Percentiles rank a stretch among this genome's conserved stretches.
phyloP scores from a whole-genome alignment of 92 coral and sea anemone genomes.

The Heliopora coerulea region DNA sequence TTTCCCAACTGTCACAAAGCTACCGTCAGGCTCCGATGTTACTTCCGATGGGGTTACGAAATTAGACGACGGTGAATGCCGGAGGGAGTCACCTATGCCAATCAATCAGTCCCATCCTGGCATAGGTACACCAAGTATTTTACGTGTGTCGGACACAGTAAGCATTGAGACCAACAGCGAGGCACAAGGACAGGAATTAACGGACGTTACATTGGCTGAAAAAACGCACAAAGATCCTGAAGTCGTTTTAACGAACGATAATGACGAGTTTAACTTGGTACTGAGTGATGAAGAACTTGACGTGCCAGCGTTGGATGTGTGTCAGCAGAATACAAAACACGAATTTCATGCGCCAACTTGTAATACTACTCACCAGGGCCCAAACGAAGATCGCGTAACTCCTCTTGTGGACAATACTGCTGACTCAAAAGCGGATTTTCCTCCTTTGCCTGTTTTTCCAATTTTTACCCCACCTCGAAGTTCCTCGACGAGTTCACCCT shows the following conservation, averaged over 20 bases:
- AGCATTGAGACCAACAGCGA: background rate
- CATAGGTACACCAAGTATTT: too few relatives aligned
- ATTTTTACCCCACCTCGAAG: constrained; percentile 6
- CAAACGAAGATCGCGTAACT: background rate
- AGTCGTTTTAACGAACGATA: background rate
- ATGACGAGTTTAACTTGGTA: background rate
- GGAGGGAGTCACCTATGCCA: background rate
- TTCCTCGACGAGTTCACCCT: background rate
- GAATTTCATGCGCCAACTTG: background rate
- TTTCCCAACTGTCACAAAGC: background rate
- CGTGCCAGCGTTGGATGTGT: background rate
- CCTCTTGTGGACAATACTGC: background rate
- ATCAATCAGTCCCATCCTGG: background rate
- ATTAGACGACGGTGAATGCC: background rate
- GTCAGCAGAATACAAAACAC: background rate
- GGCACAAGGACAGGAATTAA: background rate
- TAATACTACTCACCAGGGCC: background rate
- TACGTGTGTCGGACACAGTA: background rate
- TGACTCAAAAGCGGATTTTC: background rate
- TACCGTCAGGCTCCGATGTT: background rate
- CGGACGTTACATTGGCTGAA: background rate
- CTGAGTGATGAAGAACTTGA: constrained; percentile 1
- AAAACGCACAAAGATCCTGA: background rate
- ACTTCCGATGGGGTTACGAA: background rate
- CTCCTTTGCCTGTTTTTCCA: constrained; percentile 28